phyloP scores from a whole-genome alignment of 2,888 invertebrate species.

The Scotopteryx bipunctaria region DNA sequence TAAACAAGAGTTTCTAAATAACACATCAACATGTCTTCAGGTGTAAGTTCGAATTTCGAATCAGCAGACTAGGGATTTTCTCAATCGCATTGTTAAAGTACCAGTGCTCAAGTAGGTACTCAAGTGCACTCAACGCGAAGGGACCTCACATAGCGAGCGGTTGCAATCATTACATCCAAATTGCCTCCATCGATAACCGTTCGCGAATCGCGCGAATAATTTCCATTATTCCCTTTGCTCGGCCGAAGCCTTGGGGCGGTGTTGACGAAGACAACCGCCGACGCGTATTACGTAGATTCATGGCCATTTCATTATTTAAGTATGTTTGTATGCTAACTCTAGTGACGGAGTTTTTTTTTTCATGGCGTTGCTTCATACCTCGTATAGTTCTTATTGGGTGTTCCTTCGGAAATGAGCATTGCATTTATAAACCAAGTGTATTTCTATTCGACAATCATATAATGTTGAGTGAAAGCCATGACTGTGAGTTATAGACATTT shows the following conservation, averaged over 20 bases:
- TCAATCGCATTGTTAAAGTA: too few relatives aligned
- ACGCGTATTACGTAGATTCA: conserved; percentile 20
- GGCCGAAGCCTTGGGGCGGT: conserved; percentile 49
- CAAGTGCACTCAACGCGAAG: conserved; percentile 7
- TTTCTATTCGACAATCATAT: too few relatives aligned
- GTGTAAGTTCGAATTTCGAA: too few relatives aligned
- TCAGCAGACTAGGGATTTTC: too few relatives aligned
- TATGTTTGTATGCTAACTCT: background rate
- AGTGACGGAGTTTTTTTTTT: too few relatives aligned
- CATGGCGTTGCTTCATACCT: background rate
- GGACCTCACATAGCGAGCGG: conserved; percentile 25
- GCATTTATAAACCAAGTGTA: too few relatives aligned
- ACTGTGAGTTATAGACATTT: too few relatives aligned
- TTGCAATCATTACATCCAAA: conserved; percentile 48
- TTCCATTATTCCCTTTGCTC: conserved; percentile 64
- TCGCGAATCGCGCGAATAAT: conserved; percentile 65
- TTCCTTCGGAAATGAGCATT: too few relatives aligned
- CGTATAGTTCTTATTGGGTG: too few relatives aligned
- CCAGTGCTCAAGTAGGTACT: background rate
- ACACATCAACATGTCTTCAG: too few relatives aligned
- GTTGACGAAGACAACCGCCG: conserved; percentile 53
- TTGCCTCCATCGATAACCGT: conserved; percentile 67
- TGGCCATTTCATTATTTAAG: background rate
- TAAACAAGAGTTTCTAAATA: too few relatives aligned
- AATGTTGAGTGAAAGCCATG: too few relatives aligned